Conservation (phyloP, 2,888 invertebrate species). For the Pinctada fucata region DNA sequence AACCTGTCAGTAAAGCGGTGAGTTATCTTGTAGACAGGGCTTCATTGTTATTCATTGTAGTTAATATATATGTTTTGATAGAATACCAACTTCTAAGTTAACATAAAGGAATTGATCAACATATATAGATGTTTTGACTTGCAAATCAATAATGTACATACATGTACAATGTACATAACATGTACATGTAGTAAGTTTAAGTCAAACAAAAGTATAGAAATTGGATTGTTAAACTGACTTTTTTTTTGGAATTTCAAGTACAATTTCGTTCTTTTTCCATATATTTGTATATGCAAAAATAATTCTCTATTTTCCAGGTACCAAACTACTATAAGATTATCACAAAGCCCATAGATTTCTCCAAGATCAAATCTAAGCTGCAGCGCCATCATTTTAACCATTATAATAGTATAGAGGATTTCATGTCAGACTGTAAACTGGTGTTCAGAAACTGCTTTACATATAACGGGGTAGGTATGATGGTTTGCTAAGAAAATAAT, state of each 20-base stretch:
- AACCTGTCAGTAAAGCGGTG: constrained; percentile 87
- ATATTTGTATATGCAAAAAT: no score
- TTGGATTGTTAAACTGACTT: no score
- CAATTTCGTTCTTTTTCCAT: no score
- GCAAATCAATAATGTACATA: no score
- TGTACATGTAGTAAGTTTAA: no score
- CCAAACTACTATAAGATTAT: constrained; percentile 85
- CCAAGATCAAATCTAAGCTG: constrained; percentile 88
- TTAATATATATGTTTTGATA: no score
- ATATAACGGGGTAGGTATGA: constrained; percentile 86
- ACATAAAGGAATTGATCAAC: background rate
- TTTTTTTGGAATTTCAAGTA: no score
- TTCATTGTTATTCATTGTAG: no score
- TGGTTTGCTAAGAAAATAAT: background rate
- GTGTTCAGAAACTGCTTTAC: constrained; percentile 92
- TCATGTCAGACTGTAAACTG: constrained; percentile 88
- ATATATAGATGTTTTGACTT: no score
- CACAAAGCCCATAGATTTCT: constrained; percentile 89
- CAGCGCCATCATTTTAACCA: constrained; percentile 85
- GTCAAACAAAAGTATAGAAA: no score
- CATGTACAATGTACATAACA: no score
- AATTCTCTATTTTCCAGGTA: constrained; percentile 80
- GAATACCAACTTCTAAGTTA: background rate
- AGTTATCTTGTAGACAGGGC: constrained; percentile 66
- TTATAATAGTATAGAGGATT: constrained; percentile 85